Percentiles rank a stretch among this genome's conserved stretches.
Conservation (phyloP, 1,140 invertebrate genomes). For the Solenopsis fugax region DNA sequence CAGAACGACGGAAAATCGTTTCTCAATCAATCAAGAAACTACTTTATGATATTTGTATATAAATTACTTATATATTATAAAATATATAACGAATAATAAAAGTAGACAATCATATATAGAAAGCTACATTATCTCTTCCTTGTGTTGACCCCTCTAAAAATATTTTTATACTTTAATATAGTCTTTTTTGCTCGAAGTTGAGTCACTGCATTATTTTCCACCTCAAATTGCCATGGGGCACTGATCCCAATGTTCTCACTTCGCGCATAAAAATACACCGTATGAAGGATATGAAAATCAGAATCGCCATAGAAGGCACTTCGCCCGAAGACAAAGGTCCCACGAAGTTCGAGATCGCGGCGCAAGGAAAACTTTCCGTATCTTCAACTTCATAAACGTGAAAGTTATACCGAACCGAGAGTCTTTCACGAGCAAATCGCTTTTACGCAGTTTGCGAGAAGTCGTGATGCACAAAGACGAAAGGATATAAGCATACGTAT, state of each 20-base stretch:
- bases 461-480: constrained; percentile 12
- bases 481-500: constrained; percentile 46
- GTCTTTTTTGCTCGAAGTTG: background rate
- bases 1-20: background rate
- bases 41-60: background rate
- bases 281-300: constrained; percentile 55
- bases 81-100: background rate
- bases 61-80: background rate
- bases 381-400: constrained; percentile 59
- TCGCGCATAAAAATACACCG: constrained; percentile 50
- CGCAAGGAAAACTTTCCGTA: constrained; percentile 43
- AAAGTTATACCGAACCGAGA: constrained; percentile 54
- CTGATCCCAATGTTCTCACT: constrained; percentile 31
- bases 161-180: background rate
- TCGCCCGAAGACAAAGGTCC: constrained; percentile 32
- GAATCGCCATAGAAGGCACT: constrained; percentile 45
- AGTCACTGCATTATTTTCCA: constrained; percentile 19
- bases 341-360: constrained; percentile 28
- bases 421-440: constrained; percentile 45
- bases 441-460: constrained; percentile 26
- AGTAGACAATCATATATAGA: background rate
- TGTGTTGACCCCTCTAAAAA: background rate
- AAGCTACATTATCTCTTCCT: background rate
- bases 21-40: background rate
- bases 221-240: constrained; percentile 1